A percentile compares a stretch with the other conserved stretches of the same genome.
Evolutionary conservation across 1,140 invertebrate species (phyloP).

Genomic region (Drosophila trapezifrons): DNA sequence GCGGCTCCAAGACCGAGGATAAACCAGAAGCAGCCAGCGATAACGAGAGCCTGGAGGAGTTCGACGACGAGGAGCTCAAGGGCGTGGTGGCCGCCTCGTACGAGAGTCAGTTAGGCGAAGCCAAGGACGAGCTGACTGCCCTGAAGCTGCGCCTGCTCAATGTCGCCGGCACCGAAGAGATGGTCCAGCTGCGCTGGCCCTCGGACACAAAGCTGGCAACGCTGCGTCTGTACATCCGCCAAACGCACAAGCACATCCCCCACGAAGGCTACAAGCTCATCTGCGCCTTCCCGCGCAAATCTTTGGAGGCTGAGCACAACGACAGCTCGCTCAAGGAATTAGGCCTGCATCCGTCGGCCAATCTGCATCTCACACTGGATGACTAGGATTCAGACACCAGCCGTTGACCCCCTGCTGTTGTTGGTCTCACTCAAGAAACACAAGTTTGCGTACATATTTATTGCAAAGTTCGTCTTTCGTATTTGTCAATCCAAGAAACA

Average conservation of each 20-base stretch:
- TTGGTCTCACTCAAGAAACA: slow-evolving; percentile 21
- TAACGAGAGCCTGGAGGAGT: slow-evolving; percentile 69
- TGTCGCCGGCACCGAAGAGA: slow-evolving; percentile 68
- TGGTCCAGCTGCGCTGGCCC: slow-evolving; percentile 81
- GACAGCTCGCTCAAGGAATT: slow-evolving; percentile 69
- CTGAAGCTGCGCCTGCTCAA: slow-evolving; percentile 73
- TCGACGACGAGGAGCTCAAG: slow-evolving; percentile 70
- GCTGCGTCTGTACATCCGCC: slow-evolving; percentile 69
- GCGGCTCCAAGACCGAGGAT: slow-evolving; percentile 6
- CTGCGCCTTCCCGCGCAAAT: slow-evolving; percentile 79
- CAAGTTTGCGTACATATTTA: slow-evolving; percentile 35
- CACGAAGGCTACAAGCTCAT: slow-evolving; percentile 78
- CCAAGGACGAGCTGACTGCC: slow-evolving; percentile 63
- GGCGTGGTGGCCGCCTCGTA: slow-evolving; percentile 55
- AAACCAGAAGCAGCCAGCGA: slow-evolving; percentile 50
- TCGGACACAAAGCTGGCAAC: slow-evolving; percentile 75
- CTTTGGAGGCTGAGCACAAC: slow-evolving; percentile 71
- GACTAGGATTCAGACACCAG: slow-evolving; percentile 45
- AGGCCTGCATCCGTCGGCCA: slow-evolving; percentile 80
- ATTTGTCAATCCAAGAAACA: slow-evolving; percentile 16
- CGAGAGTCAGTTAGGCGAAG: slow-evolving; percentile 66
- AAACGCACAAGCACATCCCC: slow-evolving; percentile 80
- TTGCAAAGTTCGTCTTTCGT: slow-evolving; percentile 25
- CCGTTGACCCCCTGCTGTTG: background rate
- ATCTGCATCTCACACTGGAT: slow-evolving; percentile 80